These are phyloP conservation scores for Phrynocephalus guinanensis DNA, from an alignment of 2,797 vertebrate species.

Conservation along the genomic window DNA sequence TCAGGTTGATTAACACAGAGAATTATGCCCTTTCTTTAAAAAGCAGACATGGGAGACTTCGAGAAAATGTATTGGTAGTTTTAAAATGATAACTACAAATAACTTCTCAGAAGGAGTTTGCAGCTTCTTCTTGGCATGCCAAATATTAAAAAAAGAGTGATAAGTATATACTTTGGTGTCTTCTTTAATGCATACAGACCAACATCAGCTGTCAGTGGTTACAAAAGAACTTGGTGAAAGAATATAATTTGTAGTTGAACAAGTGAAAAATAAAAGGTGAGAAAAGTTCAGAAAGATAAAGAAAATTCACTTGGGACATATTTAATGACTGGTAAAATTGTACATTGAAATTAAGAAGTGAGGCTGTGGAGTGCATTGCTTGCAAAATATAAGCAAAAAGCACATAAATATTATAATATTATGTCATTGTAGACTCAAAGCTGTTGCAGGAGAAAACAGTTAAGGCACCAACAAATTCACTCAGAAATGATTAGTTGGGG, in stretches of 20 bases:
- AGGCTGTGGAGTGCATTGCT: neutral
- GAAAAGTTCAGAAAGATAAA: neutral
- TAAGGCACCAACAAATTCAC: neutral
- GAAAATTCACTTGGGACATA: neutral
- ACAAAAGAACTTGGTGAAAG: neutral
- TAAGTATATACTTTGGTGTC: neutral
- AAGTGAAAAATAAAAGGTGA: neutral
- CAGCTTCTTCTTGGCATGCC: neutral
- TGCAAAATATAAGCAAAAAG: neutral
- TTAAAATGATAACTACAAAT: neutral
- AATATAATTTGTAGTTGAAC: neutral
- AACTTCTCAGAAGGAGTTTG: neutral
- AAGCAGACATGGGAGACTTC: neutral
- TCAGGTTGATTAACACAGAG: slow-evolving; percentile 65
- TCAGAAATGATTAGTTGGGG: neutral
- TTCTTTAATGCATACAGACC: neutral
- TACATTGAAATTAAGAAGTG: neutral
- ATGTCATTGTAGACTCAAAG: neutral
- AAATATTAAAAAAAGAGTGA: neutral
- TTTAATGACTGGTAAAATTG: neutral
- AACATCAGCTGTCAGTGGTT: neutral
- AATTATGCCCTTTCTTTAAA: slow-evolving; percentile 2
- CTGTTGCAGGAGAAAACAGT: too few relatives aligned
- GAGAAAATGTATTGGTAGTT: neutral
- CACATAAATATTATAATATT: neutral